Base-by-base conservation (phyloP, 2,797 vertebrate genomes). In the Arnoldichthys spilopterus region DNA sequence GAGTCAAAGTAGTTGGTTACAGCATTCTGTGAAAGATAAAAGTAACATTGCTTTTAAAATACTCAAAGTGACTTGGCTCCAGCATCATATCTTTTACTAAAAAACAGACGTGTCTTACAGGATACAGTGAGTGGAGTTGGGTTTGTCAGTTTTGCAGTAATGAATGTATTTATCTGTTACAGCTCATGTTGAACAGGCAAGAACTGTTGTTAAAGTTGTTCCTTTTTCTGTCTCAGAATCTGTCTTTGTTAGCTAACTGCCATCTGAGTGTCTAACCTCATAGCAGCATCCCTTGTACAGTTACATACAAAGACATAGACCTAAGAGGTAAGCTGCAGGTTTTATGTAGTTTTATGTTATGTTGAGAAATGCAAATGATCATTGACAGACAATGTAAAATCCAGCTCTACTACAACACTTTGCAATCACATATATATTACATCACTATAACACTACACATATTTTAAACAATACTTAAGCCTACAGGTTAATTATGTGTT, bases 401-500 rank as follows among this genome's bases (percentile, higher is more conserved):
- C 43, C 43, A 47, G 12, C 15, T 47, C 1, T 13, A 47, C 13
- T 47, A 47, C 34, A 37, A n/a, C n/a, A n/a, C n/a, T n/a, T n/a
- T n/a, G n/a, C n/a, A n/a, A n/a, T n/a, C n/a, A n/a, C n/a, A n/a
- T n/a, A n/a, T n/a, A n/a, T n/a, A 3, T 37, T 37, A 37, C 34
- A 47, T 47, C 15, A 47, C 43, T 47, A 16, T 16, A 13, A 13
- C 3, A 16, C 11, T 37, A 8, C 30, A 20, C 3, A 63, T 26
- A n/a, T 63, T 63, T 63, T 61, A 61, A 61, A 61, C 85, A 95
- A 90, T 88, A 91, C 91, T 95, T 92, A 91, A 93, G 96, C 94
- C 94, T 95, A 87, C 91, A 93, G 93, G 94, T 32, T 9, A 63
- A 37, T 20, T 26, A 63, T 11, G 34, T 34, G 34, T 13, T 22